These are phyloP conservation scores for Drosophila fungiperda DNA, from an alignment of 2,888 invertebrate genomes.

Conservation along the genomic window DNA sequence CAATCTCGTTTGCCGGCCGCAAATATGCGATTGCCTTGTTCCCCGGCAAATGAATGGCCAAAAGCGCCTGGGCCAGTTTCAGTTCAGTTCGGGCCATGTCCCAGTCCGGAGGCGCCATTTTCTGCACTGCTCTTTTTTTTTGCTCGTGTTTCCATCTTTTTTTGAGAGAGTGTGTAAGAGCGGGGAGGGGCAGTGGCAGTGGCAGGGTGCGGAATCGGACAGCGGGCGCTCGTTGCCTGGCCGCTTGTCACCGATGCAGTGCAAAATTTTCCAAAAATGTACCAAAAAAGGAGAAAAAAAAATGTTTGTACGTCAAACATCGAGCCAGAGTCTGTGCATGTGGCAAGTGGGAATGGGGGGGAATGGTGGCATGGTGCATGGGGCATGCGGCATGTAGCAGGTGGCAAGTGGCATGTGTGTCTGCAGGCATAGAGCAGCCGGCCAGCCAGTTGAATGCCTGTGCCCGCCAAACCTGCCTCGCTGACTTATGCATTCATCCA, in stretches of 20 bases:
- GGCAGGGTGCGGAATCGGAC: conserved; percentile 20
- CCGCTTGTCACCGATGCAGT: conserved; percentile 56
- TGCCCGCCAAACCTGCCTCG: conserved; percentile 47
- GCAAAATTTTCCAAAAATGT: conserved; percentile 74
- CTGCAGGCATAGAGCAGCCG: conserved; percentile 7
- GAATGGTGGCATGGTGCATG: conserved; percentile 19
- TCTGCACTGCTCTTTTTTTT: conserved; percentile 44
- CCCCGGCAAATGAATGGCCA: conserved; percentile 73
- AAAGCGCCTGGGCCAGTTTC: conserved; percentile 8
- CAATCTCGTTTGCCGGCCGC: conserved; percentile 75
- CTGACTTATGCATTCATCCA: conserved; percentile 81
- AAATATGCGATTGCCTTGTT: conserved; percentile 81
- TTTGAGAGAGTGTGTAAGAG: background rate
- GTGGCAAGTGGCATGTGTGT: conserved; percentile 37
- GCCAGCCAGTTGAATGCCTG: background rate
- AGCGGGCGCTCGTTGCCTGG: conserved; percentile 32
- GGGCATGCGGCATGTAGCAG: conserved; percentile 20
- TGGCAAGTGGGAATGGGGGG: conserved; percentile 22
- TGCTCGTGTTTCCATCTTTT: background rate
- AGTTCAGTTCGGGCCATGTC: conserved; percentile 15
- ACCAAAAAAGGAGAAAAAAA: conserved; percentile 47
- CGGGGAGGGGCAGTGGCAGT: background rate
- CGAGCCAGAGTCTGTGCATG: conserved; percentile 37
- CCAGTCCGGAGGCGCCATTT: conserved; percentile 61
- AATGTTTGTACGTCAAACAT: conserved; percentile 61